Evolutionary conservation across 2,888 invertebrate species (phyloP), one percentile per base, ranked within the genome.

Genomic region (Bimastos eiseni): DNA sequence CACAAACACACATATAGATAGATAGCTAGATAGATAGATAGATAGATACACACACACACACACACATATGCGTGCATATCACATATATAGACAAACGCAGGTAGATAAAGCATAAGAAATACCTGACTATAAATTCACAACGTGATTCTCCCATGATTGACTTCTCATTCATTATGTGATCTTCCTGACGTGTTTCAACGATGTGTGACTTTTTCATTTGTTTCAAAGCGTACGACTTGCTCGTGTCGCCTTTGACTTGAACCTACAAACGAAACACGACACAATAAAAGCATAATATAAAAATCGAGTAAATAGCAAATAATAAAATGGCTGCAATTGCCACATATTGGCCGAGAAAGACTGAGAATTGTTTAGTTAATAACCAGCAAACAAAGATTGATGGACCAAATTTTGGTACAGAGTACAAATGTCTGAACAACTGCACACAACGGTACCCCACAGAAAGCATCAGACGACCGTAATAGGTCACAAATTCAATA

Each of bases 121-220:
- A 96, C 96, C 95, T 95, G 91, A 99, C 99, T 92, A 99, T 98
- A 95, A 99, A 99, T 94, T 98, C 98, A 95, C 97, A 98, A 95
- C 98, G 97, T 93, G 98, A 97, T 92, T 96, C 96, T 92, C 97
- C 97, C 98, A 99, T 98, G 90, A 99, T 99, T 95, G 98, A 97
- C 95, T 99, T 98, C 95, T 99, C 99, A 44, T 98, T 98, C 97
- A 99, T 98, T 92, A 99, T 99, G 95, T 99, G 99, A 94, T 99
- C 98, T 94, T 99, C 99, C 95, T 99, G 99, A 91, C 99, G 96
- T 0, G 99, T 99, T 95, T 99, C 99, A 91, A 99, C 99, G 94
- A 99, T 99, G 95, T 96, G 96, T 90, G 98, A 97, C 95, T 99
- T 99, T 96, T 99, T 99, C 98, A 99, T 98, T 94, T 98, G 98